Base-by-base conservation (phyloP, 2,888 invertebrate genomes). In the Drosophila multiciliata region DNA sequence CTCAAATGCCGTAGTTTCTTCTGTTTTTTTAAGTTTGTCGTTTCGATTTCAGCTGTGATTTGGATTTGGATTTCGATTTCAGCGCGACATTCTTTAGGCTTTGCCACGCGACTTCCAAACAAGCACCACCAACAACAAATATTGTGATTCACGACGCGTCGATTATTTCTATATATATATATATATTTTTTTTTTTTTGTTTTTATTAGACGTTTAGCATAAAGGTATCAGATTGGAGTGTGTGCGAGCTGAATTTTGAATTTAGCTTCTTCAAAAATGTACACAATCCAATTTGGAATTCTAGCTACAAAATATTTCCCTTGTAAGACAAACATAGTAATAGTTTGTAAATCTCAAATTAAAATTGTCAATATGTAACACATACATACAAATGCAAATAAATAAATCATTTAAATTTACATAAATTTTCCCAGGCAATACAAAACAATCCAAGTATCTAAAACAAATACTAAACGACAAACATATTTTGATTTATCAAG, bases 131-230 rank as follows among this genome's bases (percentile, higher is more conserved):
- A 9, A 32, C 38, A 61, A 50, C 8, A 29, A 29, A 57, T 48
- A 71, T 79, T 84, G 74, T 80, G 54, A 83, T 73, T 87, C 87
- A 87, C 67, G 80, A 74, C 74, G 74, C 80, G 68, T 80, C 66
- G 71, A 42, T 68, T 68, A 15, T 64, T 59, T 81, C 52, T 49
- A 50, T 76, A 67, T 67, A 54, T 58, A 29, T 29, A 29, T 6
- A 29, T 48, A 29, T 32, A 33, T 20, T 1, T 23, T 1, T 4
- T 33, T 20, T 1, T 23, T 1, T 4, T 33, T 8, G 8, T n/a
- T 20, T 49, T 35, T 38, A 26, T 32, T 17, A 60, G 57, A 66
- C 55, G 62, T 26, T 62, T 72, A 79, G 63, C 71, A 57, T 66
- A 58, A 57, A 81, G 71, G 84, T 82, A 79, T 87, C 81, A 75